Conservation (phyloP, 2,113 vertebrate species). For the Echinops telfairi region DNA sequence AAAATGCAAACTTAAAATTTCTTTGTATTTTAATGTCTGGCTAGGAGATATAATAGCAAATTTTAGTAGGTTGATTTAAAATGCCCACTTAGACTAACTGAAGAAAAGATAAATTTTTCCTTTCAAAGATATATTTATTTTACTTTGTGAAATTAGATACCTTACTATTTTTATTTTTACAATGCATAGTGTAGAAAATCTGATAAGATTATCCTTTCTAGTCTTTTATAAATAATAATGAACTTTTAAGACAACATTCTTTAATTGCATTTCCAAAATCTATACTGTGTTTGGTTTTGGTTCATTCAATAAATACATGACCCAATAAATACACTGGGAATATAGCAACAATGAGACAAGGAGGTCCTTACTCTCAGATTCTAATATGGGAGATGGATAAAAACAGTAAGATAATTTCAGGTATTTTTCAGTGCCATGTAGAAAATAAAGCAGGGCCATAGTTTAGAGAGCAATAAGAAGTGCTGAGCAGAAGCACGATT, state of each 20-base stretch:
- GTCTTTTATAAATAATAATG: slow-evolving; percentile 43
- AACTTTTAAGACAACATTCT: slow-evolving; percentile 16
- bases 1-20: slow-evolving; percentile 34
- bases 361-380: not conserved
- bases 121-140: slow-evolving; percentile 47
- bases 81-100: slow-evolving; percentile 40
- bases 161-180: slow-evolving; percentile 2
- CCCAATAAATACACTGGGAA: not conserved
- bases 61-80: slow-evolving; percentile 16
- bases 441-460: not conserved
- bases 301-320: slow-evolving; percentile 35
- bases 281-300: slow-evolving; percentile 43
- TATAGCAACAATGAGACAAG: slow-evolving; percentile 5
- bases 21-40: slow-evolving; percentile 54
- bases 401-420: slow-evolving; percentile 17
- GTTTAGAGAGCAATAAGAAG: not conserved
- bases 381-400: not conserved
- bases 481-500: not conserved
- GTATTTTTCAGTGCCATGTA: slow-evolving; percentile 14
- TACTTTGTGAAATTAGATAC: not conserved
- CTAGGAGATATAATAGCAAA: not conserved
- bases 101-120: slow-evolving; percentile 33
- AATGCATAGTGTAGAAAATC: not conserved
- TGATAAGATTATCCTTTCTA: slow-evolving; percentile 11
- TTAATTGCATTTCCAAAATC: not conserved